These are phyloP conservation scores for Bathynomus jamesi DNA, from an alignment of 1,140 invertebrate genomes.

Conservation along the genomic window DNA sequence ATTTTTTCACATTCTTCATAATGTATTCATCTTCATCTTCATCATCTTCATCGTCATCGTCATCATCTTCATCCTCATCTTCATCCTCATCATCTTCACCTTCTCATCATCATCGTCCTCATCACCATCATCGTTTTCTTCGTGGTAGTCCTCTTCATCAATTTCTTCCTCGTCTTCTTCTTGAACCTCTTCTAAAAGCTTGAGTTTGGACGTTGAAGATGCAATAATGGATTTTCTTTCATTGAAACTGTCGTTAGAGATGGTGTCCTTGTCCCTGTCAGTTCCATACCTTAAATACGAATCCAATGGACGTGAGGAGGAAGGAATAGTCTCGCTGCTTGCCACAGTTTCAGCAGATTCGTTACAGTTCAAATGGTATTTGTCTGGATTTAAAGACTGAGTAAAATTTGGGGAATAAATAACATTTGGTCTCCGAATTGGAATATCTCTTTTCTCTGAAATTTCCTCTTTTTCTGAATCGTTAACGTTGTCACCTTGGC, in stretches of 20 bases:
- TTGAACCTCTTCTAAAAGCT: not conserved
- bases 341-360: not conserved
- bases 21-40: not conserved
- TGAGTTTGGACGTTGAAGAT: not conserved
- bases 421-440: conserved; percentile 31
- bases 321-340: not conserved
- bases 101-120: not conserved
- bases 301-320: not conserved
- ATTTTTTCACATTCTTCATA: not conserved
- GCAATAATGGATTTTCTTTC: not conserved
- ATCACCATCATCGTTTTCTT: not conserved
- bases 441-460: conserved; percentile 20
- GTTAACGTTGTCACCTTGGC: conserved; percentile 14
- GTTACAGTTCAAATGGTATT: conserved; percentile 11
- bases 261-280: not conserved
- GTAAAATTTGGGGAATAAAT: conserved; percentile 34
- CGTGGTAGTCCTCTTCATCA: not conserved
- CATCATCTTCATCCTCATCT: not conserved
- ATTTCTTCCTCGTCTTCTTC: not conserved
- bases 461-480: conserved; percentile 14
- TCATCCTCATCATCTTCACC: not conserved
- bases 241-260: not conserved
- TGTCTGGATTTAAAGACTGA: conserved; percentile 5
- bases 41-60: not conserved
- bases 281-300: not conserved